Base-by-base conservation (phyloP, 2,888 invertebrate species). In the Sinotaia quadrata region DNA sequence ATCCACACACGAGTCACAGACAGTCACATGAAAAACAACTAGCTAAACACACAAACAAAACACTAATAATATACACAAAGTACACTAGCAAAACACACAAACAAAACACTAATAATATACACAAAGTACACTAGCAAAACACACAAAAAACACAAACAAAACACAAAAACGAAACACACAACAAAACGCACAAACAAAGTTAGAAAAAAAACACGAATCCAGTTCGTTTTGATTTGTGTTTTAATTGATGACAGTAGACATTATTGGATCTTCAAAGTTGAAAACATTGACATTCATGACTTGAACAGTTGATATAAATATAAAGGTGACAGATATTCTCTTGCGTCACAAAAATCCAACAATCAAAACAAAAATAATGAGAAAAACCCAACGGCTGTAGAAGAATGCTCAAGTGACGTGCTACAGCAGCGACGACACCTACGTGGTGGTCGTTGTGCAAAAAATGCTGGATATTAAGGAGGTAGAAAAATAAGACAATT, bases 191-290 rank as follows among this genome's bases (percentile, higher is more conserved):
- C n/a, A n/a, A n/a, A n/a, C n/a, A n/a, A n/a, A n/a, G n/a, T n/a
- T n/a, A n/a, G n/a, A 56, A 37, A 37, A 58, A 36, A 58, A 8
- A 58, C n/a, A n/a, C n/a, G n/a, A n/a, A n/a, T n/a, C n/a, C n/a
- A n/a, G n/a, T n/a, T n/a, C n/a, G n/a, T 60, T 59, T 67, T 67
- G 51, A 67, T 51, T n/a, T 59, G 60, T 60, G 67, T 67, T 67
- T 67, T 67, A 67, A 60, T 67, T 60, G 67, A 67, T 67, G 67
- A 67, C 67, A 67, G 60, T 67, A 52, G 59, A 67, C 67, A 67
- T 67, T 60, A 67, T 67, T 67, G 67, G 49, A 60, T 59, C 60
- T 59, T 33, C 34, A 31, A 62, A 52, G 36, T 51, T 49, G 37
- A 60, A 67, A 67, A 60, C 67, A 67, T 60, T 51, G 60, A 67